Evolutionary conservation across 2,797 vertebrate species (phyloP).

Genomic region (Oreonectes daqikongensis): DNA sequence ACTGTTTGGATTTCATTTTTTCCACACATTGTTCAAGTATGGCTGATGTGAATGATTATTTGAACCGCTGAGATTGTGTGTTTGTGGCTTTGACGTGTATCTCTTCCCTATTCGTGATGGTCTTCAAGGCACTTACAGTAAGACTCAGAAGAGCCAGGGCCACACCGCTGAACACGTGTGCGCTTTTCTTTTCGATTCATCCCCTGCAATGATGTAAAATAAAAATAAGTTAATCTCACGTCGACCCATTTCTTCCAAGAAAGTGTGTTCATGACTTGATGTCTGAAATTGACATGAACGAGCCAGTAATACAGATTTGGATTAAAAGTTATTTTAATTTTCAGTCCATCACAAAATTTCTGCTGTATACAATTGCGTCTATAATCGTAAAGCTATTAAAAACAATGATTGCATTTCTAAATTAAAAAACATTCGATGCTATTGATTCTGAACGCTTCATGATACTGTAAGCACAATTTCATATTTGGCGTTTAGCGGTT

Average conservation of each 20-base stretch:
- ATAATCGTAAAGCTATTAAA: background rate
- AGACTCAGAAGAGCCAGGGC: constrained; percentile 14
- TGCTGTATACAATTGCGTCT: background rate
- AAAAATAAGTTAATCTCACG: constrained; percentile 28
- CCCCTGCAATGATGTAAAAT: constrained; percentile 54
- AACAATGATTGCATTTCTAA: background rate
- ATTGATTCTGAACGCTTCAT: background rate
- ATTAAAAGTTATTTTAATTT: no score
- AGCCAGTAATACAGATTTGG: no score
- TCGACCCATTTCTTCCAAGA: background rate
- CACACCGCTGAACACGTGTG: constrained; percentile 29
- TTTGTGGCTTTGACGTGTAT: constrained; percentile 43
- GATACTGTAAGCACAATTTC: background rate
- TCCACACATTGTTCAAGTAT: constrained; percentile 18
- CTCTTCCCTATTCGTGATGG: constrained; percentile 38
- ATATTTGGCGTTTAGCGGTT: background rate
- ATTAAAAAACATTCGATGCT: background rate
- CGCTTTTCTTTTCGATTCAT: constrained; percentile 26
- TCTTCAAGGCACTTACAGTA: constrained; percentile 18
- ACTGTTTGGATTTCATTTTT: constrained; percentile 42
- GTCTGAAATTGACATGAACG: background rate
- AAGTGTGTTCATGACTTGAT: background rate
- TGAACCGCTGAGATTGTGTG: constrained; percentile 9
- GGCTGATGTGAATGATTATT: constrained; percentile 22
- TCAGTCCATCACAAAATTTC: no score